phyloP scores from a whole-genome alignment of 1,140 invertebrate genomes.

The Drosophila paulistorum region DNA sequence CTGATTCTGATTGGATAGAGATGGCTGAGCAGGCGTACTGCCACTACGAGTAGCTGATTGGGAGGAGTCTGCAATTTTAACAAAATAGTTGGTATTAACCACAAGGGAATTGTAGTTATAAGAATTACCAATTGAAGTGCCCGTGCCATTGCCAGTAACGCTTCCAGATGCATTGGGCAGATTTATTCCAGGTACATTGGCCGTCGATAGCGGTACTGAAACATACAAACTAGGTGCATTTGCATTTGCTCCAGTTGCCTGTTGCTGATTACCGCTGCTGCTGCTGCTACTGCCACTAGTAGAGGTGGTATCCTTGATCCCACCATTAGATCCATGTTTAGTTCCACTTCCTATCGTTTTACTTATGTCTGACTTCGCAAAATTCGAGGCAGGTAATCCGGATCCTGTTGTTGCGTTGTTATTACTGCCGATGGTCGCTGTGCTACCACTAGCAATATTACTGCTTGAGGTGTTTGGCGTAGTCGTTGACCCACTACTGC shows the following conservation, averaged over 20 bases:
- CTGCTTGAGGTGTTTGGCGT: conserved; percentile 42
- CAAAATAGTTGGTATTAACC: too few relatives aligned
- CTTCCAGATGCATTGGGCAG: conserved; percentile 44
- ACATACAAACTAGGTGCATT: conserved; percentile 77
- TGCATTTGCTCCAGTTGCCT: conserved; percentile 34
- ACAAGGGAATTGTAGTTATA: not conserved
- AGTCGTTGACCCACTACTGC: conserved; percentile 28
- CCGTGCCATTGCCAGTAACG: conserved; percentile 38
- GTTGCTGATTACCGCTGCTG: conserved; percentile 33
- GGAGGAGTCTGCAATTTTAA: not conserved
- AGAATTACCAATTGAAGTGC: not conserved
- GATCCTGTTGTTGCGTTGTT: conserved; percentile 7
- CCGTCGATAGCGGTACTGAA: conserved; percentile 80
- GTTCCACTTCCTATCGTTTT: not conserved
- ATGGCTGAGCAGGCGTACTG: not conserved
- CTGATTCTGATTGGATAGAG: not conserved
- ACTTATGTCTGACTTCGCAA: not conserved
- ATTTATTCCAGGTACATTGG: conserved; percentile 83
- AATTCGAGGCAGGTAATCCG: conserved; percentile 4
- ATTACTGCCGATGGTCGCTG: conserved; percentile 19
- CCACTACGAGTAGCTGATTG: not conserved
- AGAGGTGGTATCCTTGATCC: conserved; percentile 10
- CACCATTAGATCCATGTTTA: conserved; percentile 2
- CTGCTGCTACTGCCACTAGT: conserved; percentile 23
- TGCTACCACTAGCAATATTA: conserved; percentile 26